Evolutionary conservation across 2,113 vertebrate genomes (phyloP).

Genomic region (Pristiophorus japonicus): DNA sequence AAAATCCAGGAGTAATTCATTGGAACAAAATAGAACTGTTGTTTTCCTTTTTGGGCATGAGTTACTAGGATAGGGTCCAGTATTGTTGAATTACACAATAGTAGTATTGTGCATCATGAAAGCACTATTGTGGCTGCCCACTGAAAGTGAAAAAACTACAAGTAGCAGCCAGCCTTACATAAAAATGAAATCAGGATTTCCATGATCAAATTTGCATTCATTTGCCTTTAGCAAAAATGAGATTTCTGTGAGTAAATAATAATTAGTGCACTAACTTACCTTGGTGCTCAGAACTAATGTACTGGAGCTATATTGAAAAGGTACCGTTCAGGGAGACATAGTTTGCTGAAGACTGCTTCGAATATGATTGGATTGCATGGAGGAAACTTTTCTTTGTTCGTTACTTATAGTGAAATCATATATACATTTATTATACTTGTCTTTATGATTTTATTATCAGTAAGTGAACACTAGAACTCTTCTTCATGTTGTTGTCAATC

Average conservation of each 20-base stretch:
- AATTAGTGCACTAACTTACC: neutral
- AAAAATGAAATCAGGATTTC: neutral
- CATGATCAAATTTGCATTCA: neutral
- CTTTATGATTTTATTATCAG: neutral
- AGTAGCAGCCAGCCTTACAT: neutral
- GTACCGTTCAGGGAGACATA: neutral
- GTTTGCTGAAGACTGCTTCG: neutral
- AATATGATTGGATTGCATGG: neutral
- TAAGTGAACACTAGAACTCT: neutral
- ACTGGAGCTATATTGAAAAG: neutral
- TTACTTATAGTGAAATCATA: neutral
- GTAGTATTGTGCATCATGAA: slow-evolving; percentile 14
- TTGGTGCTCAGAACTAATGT: neutral
- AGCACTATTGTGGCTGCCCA: neutral
- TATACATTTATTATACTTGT: neutral
- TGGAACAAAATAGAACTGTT: neutral
- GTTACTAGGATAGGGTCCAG: neutral
- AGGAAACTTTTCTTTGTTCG: neutral
- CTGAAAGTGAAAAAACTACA: neutral
- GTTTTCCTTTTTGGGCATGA: neutral
- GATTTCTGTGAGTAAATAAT: neutral
- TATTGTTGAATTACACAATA: slow-evolving; percentile 1
- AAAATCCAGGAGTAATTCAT: neutral
- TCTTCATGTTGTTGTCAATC: neutral
- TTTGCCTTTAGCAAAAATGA: neutral